Percentiles rank a stretch among this genome's conserved stretches.
These are phyloP conservation scores for Amphiprion clarkii DNA, from an alignment of 2,797 vertebrate genomes.

Conservation along the genomic window DNA sequence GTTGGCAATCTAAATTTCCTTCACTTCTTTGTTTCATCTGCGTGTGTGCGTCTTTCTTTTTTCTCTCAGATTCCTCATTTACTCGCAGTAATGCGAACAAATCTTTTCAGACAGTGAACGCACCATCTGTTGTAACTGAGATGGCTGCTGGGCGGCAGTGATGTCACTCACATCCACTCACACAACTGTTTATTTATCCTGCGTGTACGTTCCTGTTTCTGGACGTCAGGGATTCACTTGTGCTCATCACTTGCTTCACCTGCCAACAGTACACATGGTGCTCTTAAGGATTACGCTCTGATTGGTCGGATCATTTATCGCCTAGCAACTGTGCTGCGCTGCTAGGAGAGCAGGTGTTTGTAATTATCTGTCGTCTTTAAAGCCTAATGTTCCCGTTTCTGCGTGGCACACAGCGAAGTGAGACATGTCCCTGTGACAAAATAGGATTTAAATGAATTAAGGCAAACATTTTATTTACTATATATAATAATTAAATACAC, in stretches of 20 bases:
- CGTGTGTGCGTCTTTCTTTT: background rate
- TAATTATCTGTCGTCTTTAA: constrained; percentile 55
- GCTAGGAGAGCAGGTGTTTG: constrained; percentile 62
- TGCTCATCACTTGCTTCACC: too few species aligned
- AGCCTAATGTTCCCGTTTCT: constrained; percentile 25
- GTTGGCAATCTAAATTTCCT: constrained; percentile 48
- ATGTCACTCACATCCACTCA: constrained; percentile 28
- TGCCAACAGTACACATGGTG: too few species aligned
- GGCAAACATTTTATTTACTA: too few species aligned
- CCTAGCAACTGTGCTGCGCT: constrained; percentile 53
- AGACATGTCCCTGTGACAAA: background rate
- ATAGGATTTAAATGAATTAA: too few species aligned
- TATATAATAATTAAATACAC: too few species aligned
- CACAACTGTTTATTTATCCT: background rate
- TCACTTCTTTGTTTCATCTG: constrained; percentile 44
- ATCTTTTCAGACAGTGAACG: constrained; percentile 22
- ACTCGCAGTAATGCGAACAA: constrained; percentile 50
- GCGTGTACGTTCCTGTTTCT: background rate
- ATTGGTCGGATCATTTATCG: constrained; percentile 66
- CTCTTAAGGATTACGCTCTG: constrained; percentile 5
- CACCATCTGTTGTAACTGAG: constrained; percentile 38
- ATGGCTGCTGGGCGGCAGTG: constrained; percentile 25
- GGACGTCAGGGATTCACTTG: background rate
- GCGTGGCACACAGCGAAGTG: constrained; percentile 6
- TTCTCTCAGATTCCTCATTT: constrained; percentile 41